These are phyloP conservation scores for Lasius fuliginosus DNA, from an alignment of 2,888 invertebrate genomes.

Conservation along the genomic window DNA sequence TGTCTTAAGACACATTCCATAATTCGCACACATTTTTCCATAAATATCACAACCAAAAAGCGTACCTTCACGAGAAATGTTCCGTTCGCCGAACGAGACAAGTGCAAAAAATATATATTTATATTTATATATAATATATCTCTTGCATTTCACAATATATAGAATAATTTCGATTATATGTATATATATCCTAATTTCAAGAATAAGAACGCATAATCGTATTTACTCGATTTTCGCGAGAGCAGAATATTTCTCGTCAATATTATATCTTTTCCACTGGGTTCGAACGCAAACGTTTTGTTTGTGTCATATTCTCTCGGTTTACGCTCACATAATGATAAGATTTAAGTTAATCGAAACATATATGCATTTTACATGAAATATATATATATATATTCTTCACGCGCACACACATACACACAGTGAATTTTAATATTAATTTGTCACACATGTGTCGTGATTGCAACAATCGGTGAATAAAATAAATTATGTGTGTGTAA, in stretches of 20 bases:
- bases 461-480: conserved; percentile 61
- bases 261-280: conserved; percentile 58
- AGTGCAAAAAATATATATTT: conserved; percentile 46
- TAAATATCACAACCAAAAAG: conserved; percentile 72
- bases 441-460: conserved; percentile 35
- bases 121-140: conserved; percentile 1
- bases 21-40: conserved; percentile 45
- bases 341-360: conserved; percentile 67
- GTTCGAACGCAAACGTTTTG: conserved; percentile 55
- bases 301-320: conserved; percentile 32
- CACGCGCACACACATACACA: conserved; percentile 65
- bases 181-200: conserved; percentile 28
- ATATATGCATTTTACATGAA: conserved; percentile 76
- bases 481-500: conserved; percentile 54
- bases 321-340: conserved; percentile 44
- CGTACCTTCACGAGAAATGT: conserved; percentile 65
- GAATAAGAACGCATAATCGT: conserved; percentile 3
- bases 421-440: conserved; percentile 60
- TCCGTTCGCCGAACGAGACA: conserved; percentile 51
- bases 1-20: conserved; percentile 50
- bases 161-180: conserved; percentile 14
- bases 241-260: conserved; percentile 69
- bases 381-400: conserved; percentile 50
- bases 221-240: background rate
- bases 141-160: conserved; percentile 24